Percentiles rank a stretch among this genome's conserved stretches.
Evolutionary conservation across 2,797 vertebrate genomes (phyloP).

Genomic region (Acanthiza pusilla): DNA sequence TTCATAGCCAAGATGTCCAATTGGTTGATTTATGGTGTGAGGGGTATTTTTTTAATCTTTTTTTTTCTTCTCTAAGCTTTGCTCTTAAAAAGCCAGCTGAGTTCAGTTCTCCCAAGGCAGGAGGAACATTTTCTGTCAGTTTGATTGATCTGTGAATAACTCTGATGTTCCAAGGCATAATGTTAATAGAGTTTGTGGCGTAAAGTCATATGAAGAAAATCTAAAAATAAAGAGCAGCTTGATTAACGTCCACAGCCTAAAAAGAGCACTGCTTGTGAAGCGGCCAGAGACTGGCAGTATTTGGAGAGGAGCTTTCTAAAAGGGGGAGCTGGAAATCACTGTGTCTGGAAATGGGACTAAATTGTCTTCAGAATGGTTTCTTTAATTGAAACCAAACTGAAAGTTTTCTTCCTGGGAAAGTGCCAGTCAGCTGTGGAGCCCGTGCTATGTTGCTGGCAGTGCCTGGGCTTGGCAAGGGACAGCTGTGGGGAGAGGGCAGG

Average conservation of each 20-base stretch:
- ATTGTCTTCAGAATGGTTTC: not conserved
- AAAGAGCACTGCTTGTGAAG: not conserved
- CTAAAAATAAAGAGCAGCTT: slow-evolving; percentile 58
- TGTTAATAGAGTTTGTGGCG: slow-evolving; percentile 45
- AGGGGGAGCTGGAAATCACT: not conserved
- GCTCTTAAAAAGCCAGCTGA: not conserved
- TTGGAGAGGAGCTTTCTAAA: not conserved
- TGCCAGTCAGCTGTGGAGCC: not conserved
- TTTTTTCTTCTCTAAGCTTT: not conserved
- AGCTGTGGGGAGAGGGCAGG: not conserved
- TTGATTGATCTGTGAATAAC: slow-evolving; percentile 63
- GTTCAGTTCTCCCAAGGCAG: slow-evolving; percentile 7
- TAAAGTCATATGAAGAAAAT: slow-evolving; percentile 37
- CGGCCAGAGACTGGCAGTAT: not conserved
- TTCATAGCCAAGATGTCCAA: not conserved
- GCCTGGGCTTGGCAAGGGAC: not conserved
- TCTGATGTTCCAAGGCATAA: slow-evolving; percentile 56
- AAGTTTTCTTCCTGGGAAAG: not conserved
- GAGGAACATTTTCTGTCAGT: slow-evolving; percentile 24
- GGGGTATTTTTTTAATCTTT: not conserved
- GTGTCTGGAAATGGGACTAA: not conserved
- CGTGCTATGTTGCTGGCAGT: rapidly evolving
- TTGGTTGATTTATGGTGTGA: not conserved
- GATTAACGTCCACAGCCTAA: slow-evolving; percentile 38
- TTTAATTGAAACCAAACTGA: slow-evolving; percentile 24